Conservation (phyloP, 2,797 vertebrate species). For the Myotis daubentonii region DNA sequence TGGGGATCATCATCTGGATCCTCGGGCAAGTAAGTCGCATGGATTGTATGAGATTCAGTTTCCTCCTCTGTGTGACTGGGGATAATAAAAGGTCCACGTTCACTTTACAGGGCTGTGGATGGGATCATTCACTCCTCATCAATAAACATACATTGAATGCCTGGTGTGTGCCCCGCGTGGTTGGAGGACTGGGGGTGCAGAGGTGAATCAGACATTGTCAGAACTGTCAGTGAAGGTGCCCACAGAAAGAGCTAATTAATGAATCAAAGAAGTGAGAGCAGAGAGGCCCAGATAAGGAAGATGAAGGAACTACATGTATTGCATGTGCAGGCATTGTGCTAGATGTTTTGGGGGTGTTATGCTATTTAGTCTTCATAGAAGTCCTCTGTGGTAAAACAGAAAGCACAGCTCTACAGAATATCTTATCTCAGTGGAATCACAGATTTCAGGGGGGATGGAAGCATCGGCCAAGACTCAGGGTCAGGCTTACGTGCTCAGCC, state of each 20-base stretch:
- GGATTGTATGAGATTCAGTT: neutral
- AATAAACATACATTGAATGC: neutral
- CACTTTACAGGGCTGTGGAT: neutral
- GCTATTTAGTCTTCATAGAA: neutral
- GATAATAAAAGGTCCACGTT: neutral
- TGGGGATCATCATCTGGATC: neutral
- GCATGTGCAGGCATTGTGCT: neutral
- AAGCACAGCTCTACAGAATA: neutral
- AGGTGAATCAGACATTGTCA: neutral
- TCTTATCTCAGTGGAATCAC: neutral
- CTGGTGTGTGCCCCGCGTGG: neutral
- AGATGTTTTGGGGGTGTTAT: neutral
- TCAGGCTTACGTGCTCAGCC: neutral
- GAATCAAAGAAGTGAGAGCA: neutral
- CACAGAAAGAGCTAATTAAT: neutral
- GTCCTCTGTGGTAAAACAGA: neutral
- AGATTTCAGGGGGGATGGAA: neutral
- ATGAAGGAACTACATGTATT: neutral
- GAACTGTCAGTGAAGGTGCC: neutral
- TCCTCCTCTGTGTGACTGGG: neutral
- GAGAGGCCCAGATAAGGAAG: neutral
- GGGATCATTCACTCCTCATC: neutral
- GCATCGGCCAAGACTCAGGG: neutral
- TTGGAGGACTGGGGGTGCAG: neutral
- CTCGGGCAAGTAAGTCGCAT: neutral